Conservation (phyloP, 2,888 invertebrate genomes). For the Thymelicus sylvestris region DNA sequence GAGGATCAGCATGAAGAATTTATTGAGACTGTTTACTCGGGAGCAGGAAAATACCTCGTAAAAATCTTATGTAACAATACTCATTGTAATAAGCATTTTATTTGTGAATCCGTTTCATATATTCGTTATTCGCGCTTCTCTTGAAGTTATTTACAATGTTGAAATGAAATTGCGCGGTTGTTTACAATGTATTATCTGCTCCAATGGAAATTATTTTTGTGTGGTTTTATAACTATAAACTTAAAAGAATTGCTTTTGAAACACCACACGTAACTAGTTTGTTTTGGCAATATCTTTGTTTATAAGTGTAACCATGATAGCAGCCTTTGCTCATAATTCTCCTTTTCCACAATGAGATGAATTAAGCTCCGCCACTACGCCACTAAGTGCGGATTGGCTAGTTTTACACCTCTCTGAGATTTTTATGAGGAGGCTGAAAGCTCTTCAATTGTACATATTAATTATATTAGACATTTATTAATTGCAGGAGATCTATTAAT, state of each 20-base stretch:
- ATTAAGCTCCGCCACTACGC: too few species aligned
- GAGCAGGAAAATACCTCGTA: slow-evolving; percentile 44
- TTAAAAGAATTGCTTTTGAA: not conserved
- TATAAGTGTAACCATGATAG: too few species aligned
- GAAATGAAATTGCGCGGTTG: slow-evolving; percentile 2
- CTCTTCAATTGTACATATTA: too few species aligned
- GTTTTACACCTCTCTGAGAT: too few species aligned
- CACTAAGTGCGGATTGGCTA: too few species aligned
- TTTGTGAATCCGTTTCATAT: slow-evolving; percentile 34
- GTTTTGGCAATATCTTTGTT: too few species aligned
- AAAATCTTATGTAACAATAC: slow-evolving; percentile 41
- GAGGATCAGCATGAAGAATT: slow-evolving; percentile 74
- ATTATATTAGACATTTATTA: too few species aligned
- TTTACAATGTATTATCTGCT: slow-evolving; percentile 1
- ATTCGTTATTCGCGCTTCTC: slow-evolving; percentile 19
- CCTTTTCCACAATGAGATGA: too few species aligned
- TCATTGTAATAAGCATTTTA: slow-evolving; percentile 40
- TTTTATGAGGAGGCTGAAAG: too few species aligned
- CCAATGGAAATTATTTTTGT: not conserved
- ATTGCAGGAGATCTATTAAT: too few species aligned
- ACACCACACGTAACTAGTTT: too few species aligned
- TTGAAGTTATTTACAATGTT: slow-evolving; percentile 11
- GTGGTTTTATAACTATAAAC: not conserved
- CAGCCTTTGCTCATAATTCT: too few species aligned
- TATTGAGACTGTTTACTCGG: slow-evolving; percentile 70